These are phyloP conservation scores for Gila orcuttii DNA, from an alignment of 2,113 vertebrate species.

Conservation along the genomic window DNA sequence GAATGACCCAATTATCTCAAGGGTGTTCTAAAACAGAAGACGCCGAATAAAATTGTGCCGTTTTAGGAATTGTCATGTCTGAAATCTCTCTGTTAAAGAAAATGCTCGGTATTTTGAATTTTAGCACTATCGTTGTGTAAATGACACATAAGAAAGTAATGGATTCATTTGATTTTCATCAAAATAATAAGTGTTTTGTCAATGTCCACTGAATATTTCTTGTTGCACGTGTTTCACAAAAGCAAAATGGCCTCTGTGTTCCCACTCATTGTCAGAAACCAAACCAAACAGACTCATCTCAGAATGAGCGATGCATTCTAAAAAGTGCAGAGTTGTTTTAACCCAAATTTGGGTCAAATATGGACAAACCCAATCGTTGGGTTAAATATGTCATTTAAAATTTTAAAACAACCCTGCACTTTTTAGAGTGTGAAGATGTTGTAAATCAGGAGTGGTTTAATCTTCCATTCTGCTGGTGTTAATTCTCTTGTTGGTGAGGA, in stretches of 20 bases:
- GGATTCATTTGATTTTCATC: background rate
- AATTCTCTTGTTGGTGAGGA: constrained; percentile 70
- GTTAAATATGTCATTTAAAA: no score
- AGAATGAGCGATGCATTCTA: constrained; percentile 53
- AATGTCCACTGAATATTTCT: background rate
- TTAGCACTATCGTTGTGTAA: background rate
- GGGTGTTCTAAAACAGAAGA: constrained; percentile 48
- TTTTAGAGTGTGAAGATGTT: no score
- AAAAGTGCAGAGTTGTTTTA: no score
- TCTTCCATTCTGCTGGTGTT: constrained; percentile 63
- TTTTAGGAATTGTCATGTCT: background rate
- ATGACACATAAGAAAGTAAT: background rate
- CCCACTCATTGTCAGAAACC: constrained; percentile 13
- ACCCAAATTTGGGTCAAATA: no score
- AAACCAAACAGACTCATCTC: constrained; percentile 38
- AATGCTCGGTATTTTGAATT: background rate
- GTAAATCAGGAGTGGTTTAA: constrained; percentile 41
- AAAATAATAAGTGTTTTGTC: background rate
- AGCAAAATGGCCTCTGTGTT: constrained; percentile 6
- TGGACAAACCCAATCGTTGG: no score
- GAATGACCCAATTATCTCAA: constrained; percentile 56
- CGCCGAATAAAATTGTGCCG: constrained; percentile 41
- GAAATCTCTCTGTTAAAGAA: background rate
- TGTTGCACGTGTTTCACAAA: background rate
- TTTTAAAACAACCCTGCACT: no score